Base-by-base conservation (phyloP, 2,113 vertebrate species). In the Hippopotamus amphibius region DNA sequence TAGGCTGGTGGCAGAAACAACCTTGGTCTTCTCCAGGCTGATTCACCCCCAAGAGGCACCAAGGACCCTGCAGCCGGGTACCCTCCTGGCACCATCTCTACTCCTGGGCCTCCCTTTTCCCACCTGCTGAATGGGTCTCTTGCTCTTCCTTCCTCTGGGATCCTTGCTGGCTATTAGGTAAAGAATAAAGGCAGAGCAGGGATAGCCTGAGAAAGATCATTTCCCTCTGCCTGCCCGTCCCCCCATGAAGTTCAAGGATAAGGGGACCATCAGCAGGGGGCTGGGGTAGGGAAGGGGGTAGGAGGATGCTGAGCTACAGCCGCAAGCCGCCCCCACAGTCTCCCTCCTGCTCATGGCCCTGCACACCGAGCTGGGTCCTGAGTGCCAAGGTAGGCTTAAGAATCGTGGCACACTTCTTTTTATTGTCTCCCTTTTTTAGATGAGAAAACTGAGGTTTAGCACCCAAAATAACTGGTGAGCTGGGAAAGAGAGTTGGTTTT, bases 201-300 rank as follows among this genome's bases (percentile, higher is more conserved):
- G 63, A 81, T 81, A 71, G 46, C 26, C 15, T 2, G 48, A 55
- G 53, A 66, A 55, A 66, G 53, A 37, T 2, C 43, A 15, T 30
- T 37, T 16, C 37, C 24, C 57, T 37, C 71, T 55, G 46, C n/a
- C 43, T 1, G 0, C 22, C 37, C 33, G 13, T 79, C 2, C 4
- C 19, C 15, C 9, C 46, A 2, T 0, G 41, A 41, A 57, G 65
- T 48, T 4, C 3, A 76, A 80, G 37, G 24, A 5, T 1, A 4
- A 69, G 28, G 69, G 63, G 55, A 2, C 10, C n/a, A 37, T 72
- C 3, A 19, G 48, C 59, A 21, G 21, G 9, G 16, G 24, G 28
- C 0, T 0, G 0, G 3, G 21, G 6, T 12, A 28, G n/a, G 50
- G 16, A 19, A 30, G 28, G 11, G 12, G 13, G 30, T 10, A 2